Evolutionary conservation across 1,140 invertebrate species (phyloP), one percentile per base, ranked within the genome.

Genomic region (Drosophila murphyi): DNA sequence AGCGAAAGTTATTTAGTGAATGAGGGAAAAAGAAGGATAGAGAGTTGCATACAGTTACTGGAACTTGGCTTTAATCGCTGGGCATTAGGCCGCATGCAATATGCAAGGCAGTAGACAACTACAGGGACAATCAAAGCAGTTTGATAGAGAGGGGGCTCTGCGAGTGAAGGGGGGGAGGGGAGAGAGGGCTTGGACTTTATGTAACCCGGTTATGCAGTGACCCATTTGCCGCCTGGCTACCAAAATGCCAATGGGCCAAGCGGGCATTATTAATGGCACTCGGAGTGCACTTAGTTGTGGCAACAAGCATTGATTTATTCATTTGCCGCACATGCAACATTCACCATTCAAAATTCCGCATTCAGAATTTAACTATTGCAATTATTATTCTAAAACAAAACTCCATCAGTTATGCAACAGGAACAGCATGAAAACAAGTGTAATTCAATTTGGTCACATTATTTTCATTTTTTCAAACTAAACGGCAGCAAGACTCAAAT

Each of bases 401-500:
- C 20, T 20, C 20, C 20, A 20, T 20, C 20, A 20, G 69, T 61
- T 62, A 56, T 72, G 37, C 28, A 12, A 12, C 12, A 12, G 12
- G 12, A 12, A 12, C 12, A 12, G 12, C 12, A 12, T 0, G 12
- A 12, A 12, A 12, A 12, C 12, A 12, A 12, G 12, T 12, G 12
- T 12, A 12, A 0, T 12, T 12, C 0, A 12, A 12, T 12, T 12
- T 12, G 12, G 12, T 12, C 12, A 12, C 12, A 12, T 12, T 12
- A 12, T 12, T 12, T 12, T 12, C 12, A 12, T 12, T 12, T 55
- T 65, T 82, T 83, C 37, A 85, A 85, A 85, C 76, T 35, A 86
- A 82, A 86, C 81, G 65, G 82, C 74, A 81, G 82, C 74, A 81
- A 64, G 43, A 48, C 52, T 76, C 54, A 8, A 50, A 12, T 8